Percentiles rank a stretch among this genome's conserved stretches.
These are phyloP conservation scores for Conger conger DNA, from an alignment of 2,113 vertebrate genomes.

Conservation along the genomic window DNA sequence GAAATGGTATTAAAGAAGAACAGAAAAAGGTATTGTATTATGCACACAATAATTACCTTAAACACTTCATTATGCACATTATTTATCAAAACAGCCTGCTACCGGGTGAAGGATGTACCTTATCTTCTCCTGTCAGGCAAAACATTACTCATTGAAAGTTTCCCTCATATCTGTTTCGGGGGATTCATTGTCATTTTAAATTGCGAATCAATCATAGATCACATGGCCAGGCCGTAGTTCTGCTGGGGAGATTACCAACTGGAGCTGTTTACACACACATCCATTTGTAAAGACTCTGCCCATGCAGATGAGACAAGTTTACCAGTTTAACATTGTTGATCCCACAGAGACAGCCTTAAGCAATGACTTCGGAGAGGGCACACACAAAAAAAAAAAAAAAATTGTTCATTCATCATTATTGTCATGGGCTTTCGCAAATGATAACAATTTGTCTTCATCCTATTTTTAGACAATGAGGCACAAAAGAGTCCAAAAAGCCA, in stretches of 20 bases:
- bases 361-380: constrained; percentile 98
- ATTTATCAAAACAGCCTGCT: constrained; percentile 89
- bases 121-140: constrained; percentile 91
- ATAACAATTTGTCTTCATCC: constrained; percentile 99
- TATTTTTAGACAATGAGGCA: constrained; percentile 99
- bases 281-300: constrained; percentile 85
- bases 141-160: constrained; percentile 92
- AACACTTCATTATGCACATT: constrained; percentile 87
- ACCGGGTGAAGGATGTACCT: constrained; percentile 89
- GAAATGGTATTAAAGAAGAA: constrained; percentile 50
- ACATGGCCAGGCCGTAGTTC: constrained; percentile 75
- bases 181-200: constrained; percentile 89
- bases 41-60: constrained; percentile 83
- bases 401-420: constrained; percentile 99
- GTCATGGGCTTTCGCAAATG: constrained; percentile 99
- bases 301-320: constrained; percentile 88
- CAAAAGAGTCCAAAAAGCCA: constrained; percentile 91
- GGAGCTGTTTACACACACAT: constrained; percentile 89
- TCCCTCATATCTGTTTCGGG: constrained; percentile 85
- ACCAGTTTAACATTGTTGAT: constrained; percentile 86
- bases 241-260: constrained; percentile 81
- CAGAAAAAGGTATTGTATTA: constrained; percentile 74
- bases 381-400: constrained; percentile 78
- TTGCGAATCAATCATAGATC: constrained; percentile 97
- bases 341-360: constrained; percentile 90